These are phyloP conservation scores for Microdon myrmicae DNA, from an alignment of 2,888 invertebrate species.

Conservation along the genomic window DNA sequence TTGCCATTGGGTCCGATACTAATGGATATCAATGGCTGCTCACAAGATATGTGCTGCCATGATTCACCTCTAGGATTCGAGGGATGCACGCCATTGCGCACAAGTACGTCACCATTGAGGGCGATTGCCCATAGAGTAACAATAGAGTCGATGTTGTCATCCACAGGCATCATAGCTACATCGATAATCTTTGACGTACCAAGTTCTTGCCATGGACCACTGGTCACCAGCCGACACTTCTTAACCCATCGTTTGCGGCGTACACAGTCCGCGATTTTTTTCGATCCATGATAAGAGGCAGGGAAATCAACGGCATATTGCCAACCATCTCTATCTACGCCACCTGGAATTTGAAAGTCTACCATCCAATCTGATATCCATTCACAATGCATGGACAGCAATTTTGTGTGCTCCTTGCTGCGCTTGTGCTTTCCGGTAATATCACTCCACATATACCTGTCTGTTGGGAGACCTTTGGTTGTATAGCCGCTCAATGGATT, in stretches of 20 bases:
- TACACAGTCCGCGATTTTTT: constrained; percentile 89
- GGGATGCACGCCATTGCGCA: constrained; percentile 80
- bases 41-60: constrained; percentile 71
- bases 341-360: constrained; percentile 90
- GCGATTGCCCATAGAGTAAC: constrained; percentile 87
- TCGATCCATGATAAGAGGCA: constrained; percentile 84
- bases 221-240: constrained; percentile 82
- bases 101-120: constrained; percentile 85
- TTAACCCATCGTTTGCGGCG: constrained; percentile 85
- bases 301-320: constrained; percentile 95
- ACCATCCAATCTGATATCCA: constrained; percentile 92
- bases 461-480: constrained; percentile 85
- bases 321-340: constrained; percentile 93
- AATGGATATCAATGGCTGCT: constrained; percentile 81
- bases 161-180: constrained; percentile 77
- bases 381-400: constrained; percentile 88
- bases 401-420: constrained; percentile 85
- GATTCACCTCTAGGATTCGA: constrained; percentile 76
- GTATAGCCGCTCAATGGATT: constrained; percentile 91
- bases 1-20: constrained; percentile 74
- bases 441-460: constrained; percentile 93
- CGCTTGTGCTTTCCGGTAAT: constrained; percentile 83
- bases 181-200: constrained; percentile 88
- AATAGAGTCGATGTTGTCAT: constrained; percentile 62
- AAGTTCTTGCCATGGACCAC: constrained; percentile 88